Percentiles rank a stretch among this genome's conserved stretches.
These are phyloP conservation scores for Tenthredo notha DNA, from an alignment of 2,888 invertebrate species.

Conservation along the genomic window DNA sequence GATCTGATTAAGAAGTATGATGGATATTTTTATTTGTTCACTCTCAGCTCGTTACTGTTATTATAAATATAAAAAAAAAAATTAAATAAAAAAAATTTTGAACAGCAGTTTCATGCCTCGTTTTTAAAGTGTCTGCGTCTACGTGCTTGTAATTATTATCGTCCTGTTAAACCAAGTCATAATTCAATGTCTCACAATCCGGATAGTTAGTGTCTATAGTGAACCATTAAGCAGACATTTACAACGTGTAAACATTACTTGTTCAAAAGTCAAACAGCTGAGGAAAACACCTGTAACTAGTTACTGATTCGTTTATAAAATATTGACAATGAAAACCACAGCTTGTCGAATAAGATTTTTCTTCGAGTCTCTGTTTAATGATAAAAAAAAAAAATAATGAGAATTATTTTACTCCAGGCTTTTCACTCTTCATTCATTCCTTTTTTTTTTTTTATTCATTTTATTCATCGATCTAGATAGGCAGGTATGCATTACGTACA, in stretches of 20 bases:
- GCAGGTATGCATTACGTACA: neutral
- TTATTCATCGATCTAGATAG: neutral
- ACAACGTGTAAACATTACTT: neutral
- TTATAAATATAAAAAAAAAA: neutral
- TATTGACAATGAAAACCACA: neutral
- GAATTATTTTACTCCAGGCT: neutral
- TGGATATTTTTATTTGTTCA: neutral
- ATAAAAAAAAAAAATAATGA: neutral
- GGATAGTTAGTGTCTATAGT: neutral
- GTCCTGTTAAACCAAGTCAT: neutral
- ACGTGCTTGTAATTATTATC: neutral
- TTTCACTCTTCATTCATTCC: neutral
- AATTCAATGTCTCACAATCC: conserved; percentile 6
- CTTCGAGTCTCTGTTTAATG: neutral
- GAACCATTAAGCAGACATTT: conserved; percentile 18
- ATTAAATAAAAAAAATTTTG: neutral
- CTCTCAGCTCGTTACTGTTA: neutral
- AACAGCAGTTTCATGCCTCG: neutral
- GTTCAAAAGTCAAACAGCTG: neutral
- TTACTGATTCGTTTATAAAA: neutral
- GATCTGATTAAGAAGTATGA: neutral
- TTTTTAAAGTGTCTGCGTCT: neutral
- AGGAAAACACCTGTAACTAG: neutral
- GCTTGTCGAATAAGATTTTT: neutral
- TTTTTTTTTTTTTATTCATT: neutral